Percentiles rank a stretch among this genome's conserved stretches.
These are phyloP conservation scores for Brienomyrus longianalis DNA, from an alignment of 2,113 vertebrate species.

Conservation along the genomic window DNA sequence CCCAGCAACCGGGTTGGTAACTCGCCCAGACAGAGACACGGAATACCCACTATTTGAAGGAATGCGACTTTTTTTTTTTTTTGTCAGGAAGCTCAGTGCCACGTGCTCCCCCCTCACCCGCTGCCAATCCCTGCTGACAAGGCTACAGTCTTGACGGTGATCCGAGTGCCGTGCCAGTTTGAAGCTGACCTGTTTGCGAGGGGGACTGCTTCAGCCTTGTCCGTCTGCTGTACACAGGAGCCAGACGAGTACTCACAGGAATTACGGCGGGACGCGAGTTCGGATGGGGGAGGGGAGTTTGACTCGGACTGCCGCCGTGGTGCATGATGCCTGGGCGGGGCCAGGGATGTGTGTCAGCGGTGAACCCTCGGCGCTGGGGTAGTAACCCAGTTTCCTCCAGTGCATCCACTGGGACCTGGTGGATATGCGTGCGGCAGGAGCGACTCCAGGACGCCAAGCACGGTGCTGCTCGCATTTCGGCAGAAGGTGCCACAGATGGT, in stretches of 20 bases:
- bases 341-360: conserved; percentile 46
- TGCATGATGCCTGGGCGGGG: conserved; percentile 50
- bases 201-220: not conserved
- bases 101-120: conserved; percentile 16
- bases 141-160: not conserved
- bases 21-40: conserved; percentile 43
- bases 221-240: not conserved
- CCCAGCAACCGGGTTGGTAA: conserved; percentile 56
- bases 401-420: not conserved
- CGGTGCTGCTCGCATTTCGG: not conserved
- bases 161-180: not conserved
- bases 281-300: conserved; percentile 41
- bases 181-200: not conserved
- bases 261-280: conserved; percentile 44
- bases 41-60: conserved; percentile 18
- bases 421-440: conserved; percentile 40
- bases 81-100: conserved; percentile 35
- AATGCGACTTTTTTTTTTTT: conserved; percentile 25
- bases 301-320: conserved; percentile 50
- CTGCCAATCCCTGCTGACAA: not conserved
- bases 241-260: conserved; percentile 29
- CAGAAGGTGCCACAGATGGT: not conserved
- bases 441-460: not conserved
- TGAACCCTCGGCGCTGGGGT: conserved; percentile 51
- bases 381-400: conserved; percentile 61